phyloP scores from a whole-genome alignment of 2,113 vertebrate species.

The Capreolus pygargus region DNA sequence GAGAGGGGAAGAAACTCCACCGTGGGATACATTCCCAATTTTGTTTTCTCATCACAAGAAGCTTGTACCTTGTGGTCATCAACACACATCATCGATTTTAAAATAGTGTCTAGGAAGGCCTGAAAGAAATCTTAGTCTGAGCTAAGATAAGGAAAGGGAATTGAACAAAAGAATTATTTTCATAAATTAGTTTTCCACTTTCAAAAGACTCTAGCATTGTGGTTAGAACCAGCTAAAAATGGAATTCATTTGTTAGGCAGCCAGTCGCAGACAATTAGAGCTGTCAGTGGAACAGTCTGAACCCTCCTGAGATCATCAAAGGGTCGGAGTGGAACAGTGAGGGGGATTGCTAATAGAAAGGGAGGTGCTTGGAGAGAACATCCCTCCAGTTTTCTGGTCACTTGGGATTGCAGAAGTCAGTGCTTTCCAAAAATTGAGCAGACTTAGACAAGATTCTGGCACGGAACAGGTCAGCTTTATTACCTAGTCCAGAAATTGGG shows the following conservation, averaged over 20 bases:
- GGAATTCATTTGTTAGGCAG: conserved; percentile 35
- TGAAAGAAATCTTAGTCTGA: conserved; percentile 35
- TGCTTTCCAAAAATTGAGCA: background rate
- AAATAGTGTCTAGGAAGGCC: conserved; percentile 52
- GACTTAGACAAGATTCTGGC: conserved; percentile 46
- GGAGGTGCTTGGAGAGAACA: background rate
- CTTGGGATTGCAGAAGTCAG: background rate
- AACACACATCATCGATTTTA: conserved; percentile 44
- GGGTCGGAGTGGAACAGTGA: background rate
- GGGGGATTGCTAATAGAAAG: conserved; percentile 22
- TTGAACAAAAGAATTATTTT: conserved; percentile 62
- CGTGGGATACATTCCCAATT: background rate
- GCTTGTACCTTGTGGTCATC: conserved; percentile 35
- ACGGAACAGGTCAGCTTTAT: conserved; percentile 32
- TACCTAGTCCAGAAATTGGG: conserved; percentile 20
- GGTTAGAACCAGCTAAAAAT: conserved; percentile 49
- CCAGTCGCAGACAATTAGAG: conserved; percentile 15
- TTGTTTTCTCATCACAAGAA: conserved; percentile 44
- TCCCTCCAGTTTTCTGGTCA: background rate
- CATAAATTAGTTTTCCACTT: conserved; percentile 54
- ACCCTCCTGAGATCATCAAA: conserved; percentile 3
- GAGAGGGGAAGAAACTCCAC: too few species aligned
- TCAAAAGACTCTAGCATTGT: conserved; percentile 41
- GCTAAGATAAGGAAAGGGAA: conserved; percentile 49
- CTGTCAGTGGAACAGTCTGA: conserved; percentile 9